Conservation (phyloP, 2,113 vertebrate species). For the Protobothrops flavoviridis region DNA sequence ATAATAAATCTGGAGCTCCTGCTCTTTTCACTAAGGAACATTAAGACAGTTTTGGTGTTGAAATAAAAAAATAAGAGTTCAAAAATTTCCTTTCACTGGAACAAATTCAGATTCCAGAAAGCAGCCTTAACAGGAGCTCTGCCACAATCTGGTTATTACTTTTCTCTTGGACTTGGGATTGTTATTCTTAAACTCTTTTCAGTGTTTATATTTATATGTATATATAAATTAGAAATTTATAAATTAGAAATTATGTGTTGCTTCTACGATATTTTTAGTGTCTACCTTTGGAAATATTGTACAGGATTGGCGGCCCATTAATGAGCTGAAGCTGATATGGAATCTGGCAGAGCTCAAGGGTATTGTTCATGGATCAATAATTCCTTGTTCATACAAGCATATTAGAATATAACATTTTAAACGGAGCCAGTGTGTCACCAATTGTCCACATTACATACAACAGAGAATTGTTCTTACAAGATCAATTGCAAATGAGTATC, state of each 20-base stretch:
- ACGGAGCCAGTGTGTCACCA: background rate
- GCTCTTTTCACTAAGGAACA: slow-evolving; percentile 8
- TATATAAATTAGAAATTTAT: background rate
- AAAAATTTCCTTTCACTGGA: background rate
- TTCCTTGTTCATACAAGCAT: background rate
- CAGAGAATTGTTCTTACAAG: background rate
- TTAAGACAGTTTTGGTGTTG: background rate
- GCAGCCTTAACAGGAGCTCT: background rate
- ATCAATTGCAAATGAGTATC: background rate
- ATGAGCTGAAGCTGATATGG: background rate
- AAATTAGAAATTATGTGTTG: background rate
- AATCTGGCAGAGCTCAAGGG: background rate
- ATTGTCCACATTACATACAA: background rate
- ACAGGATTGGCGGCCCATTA: background rate
- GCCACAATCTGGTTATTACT: background rate
- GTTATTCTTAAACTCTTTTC: background rate
- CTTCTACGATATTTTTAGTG: background rate
- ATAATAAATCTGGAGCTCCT: background rate
- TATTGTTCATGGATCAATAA: background rate
- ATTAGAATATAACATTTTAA: background rate
- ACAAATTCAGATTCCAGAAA: slow-evolving; percentile 12
- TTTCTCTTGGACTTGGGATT: accelerated
- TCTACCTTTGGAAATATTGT: background rate
- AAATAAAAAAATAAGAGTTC: slow-evolving; percentile 1
- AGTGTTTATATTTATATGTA: background rate